phyloP scores from a whole-genome alignment of 1,140 invertebrate genomes.

The Ceratoteleas bidentatus region DNA sequence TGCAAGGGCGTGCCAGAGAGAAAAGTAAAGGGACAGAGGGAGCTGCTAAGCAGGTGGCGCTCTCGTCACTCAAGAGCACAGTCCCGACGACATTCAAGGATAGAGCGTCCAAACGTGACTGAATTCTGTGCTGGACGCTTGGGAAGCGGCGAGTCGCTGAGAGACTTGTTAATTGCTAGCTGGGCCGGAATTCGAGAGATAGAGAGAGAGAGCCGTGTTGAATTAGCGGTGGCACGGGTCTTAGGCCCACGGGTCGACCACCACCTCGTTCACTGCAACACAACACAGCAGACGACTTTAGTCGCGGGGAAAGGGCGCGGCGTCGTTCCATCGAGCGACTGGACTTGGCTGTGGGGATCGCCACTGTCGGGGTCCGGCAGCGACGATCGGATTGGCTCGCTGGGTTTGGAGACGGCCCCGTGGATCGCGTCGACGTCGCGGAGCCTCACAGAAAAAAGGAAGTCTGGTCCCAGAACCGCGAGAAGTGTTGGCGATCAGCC shows the following conservation, averaged over 20 bases:
- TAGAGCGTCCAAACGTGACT: slow-evolving; percentile 17
- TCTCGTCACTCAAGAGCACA: slow-evolving; percentile 13
- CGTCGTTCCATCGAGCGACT: slow-evolving; percentile 74
- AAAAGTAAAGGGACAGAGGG: background rate
- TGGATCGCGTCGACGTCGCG: slow-evolving; percentile 11
- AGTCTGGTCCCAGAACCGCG: no score
- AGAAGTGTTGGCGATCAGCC: no score
- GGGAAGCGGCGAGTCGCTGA: slow-evolving; percentile 38
- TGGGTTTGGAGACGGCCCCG: slow-evolving; percentile 6
- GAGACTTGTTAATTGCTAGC: slow-evolving; percentile 48
- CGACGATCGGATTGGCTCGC: slow-evolving; percentile 25
- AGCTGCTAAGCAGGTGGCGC: slow-evolving; percentile 1
- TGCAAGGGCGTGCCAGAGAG: no score
- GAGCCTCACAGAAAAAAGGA: slow-evolving; percentile 1
- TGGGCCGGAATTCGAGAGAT: slow-evolving; percentile 37
- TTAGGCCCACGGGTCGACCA: slow-evolving; percentile 82
- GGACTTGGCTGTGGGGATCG: slow-evolving; percentile 56
- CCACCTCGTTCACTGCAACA: slow-evolving; percentile 84
- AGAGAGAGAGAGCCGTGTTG: slow-evolving; percentile 33
- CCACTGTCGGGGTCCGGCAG: slow-evolving; percentile 38
- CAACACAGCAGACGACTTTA: slow-evolving; percentile 75
- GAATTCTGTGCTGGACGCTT: slow-evolving; percentile 45
- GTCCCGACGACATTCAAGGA: slow-evolving; percentile 4
- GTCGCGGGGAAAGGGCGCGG: slow-evolving; percentile 51
- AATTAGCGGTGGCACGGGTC: slow-evolving; percentile 42